These are phyloP conservation scores for Cranoglanis bouderius DNA, from an alignment of 2,113 vertebrate species.

Conservation along the genomic window DNA sequence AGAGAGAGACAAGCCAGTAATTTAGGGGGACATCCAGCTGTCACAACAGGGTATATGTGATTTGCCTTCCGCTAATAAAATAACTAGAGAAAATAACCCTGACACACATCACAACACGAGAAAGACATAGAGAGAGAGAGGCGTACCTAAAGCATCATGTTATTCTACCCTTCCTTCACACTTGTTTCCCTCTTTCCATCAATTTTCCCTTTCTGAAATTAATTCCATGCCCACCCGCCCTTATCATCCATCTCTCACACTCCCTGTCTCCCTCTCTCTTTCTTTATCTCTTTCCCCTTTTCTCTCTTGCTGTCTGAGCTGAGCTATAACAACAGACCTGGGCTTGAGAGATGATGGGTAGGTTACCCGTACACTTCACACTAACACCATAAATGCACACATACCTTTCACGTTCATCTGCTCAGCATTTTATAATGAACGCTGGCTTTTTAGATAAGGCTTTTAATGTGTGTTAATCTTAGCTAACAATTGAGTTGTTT, in stretches of 20 bases:
- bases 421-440: not conserved
- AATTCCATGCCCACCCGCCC: not conserved
- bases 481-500: not conserved
- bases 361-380: not conserved
- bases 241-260: not conserved
- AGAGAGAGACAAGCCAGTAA: conserved; percentile 25
- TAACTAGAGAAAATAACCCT: conserved; percentile 53
- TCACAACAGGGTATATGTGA: conserved; percentile 49
- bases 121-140: not conserved
- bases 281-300: not conserved
- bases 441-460: not conserved
- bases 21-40: conserved; percentile 47
- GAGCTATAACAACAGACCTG: conserved; percentile 33
- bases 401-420: not conserved
- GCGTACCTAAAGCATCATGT: not conserved
- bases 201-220: not conserved
- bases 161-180: not conserved
- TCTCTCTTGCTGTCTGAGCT: not conserved
- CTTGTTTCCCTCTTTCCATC: not conserved
- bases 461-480: not conserved
- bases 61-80: conserved; percentile 52
- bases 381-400: conserved; percentile 4
- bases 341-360: conserved; percentile 26
- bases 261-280: not conserved
- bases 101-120: conserved; percentile 49